A percentile compares a stretch with the other conserved stretches of the same genome.
These are phyloP conservation scores for Serranus cabrilla DNA, from an alignment of 2,797 vertebrate genomes.

Conservation along the genomic window DNA sequence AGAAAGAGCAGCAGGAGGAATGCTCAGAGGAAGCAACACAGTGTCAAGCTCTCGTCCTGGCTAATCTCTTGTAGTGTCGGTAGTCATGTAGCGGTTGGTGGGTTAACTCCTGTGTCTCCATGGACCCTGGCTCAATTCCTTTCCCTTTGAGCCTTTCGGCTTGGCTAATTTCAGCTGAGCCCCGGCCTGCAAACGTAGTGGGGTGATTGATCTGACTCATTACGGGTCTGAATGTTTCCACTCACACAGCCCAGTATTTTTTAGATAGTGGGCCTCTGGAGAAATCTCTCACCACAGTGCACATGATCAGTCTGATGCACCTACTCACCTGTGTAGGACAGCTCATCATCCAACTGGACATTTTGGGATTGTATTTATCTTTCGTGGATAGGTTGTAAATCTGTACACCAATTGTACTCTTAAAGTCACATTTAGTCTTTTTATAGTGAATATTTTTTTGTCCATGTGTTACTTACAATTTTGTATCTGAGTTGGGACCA, in stretches of 20 bases:
- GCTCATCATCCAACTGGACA: neutral
- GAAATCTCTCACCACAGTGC: slow-evolving; percentile 10
- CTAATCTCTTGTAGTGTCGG: slow-evolving; percentile 57
- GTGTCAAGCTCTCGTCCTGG: slow-evolving; percentile 50
- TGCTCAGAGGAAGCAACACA: slow-evolving; percentile 52
- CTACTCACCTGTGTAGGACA: neutral
- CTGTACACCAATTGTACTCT: no score
- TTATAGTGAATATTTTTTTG: no score
- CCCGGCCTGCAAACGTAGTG: slow-evolving; percentile 18
- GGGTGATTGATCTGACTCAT: slow-evolving; percentile 70
- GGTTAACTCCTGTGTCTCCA: slow-evolving; percentile 56
- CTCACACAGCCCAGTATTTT: slow-evolving; percentile 36
- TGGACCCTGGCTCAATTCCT: slow-evolving; percentile 53
- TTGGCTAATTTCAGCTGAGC: slow-evolving; percentile 63
- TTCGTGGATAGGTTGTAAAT: neutral
- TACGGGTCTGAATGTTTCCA: slow-evolving; percentile 52
- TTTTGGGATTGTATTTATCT: neutral
- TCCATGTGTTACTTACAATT: no score
- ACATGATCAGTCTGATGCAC: neutral
- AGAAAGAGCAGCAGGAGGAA: slow-evolving; percentile 32
- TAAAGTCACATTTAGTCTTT: neutral
- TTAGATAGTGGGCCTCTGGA: slow-evolving; percentile 27
- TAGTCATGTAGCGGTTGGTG: slow-evolving; percentile 44
- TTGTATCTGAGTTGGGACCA: no score
- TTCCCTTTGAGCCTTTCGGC: slow-evolving; percentile 49